Conservation (phyloP, 2,888 invertebrate species). For the Periphyllus acericola region DNA sequence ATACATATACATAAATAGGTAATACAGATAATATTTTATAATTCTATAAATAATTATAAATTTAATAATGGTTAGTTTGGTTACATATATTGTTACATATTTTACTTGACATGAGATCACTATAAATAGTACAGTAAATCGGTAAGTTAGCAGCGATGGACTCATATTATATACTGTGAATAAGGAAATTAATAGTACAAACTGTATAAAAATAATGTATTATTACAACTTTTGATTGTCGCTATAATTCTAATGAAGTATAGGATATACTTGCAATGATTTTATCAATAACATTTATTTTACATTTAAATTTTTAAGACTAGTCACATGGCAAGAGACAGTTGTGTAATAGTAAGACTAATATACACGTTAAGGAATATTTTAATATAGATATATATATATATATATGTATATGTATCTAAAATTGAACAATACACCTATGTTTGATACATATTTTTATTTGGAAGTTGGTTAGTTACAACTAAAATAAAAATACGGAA, state of each 20-base stretch:
- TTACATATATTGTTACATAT: not conserved
- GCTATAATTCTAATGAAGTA: constrained; percentile 38
- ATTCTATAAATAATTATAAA: not conserved
- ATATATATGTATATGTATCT: no score
- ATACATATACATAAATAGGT: not conserved
- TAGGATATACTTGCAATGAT: not conserved
- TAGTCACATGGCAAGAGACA: no score
- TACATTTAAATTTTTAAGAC: no score
- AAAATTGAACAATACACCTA: no score
- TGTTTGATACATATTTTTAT: no score
- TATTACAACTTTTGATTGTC: constrained; percentile 37
- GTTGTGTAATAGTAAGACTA: no score
- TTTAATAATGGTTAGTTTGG: not conserved
- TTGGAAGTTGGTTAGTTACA: no score
- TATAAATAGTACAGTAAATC: not conserved
- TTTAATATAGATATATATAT: no score
- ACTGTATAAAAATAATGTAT: constrained; percentile 35
- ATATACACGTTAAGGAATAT: no score
- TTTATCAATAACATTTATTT: not conserved
- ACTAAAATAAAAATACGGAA: no score
- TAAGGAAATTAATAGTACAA: not conserved
- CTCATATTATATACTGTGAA: not conserved
- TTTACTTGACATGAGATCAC: constrained; percentile 13
- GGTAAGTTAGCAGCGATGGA: not conserved
- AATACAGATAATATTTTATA: not conserved